These are phyloP conservation scores for Peribatodes rhomboidaria DNA, from an alignment of 2,888 invertebrate genomes.

Conservation along the genomic window DNA sequence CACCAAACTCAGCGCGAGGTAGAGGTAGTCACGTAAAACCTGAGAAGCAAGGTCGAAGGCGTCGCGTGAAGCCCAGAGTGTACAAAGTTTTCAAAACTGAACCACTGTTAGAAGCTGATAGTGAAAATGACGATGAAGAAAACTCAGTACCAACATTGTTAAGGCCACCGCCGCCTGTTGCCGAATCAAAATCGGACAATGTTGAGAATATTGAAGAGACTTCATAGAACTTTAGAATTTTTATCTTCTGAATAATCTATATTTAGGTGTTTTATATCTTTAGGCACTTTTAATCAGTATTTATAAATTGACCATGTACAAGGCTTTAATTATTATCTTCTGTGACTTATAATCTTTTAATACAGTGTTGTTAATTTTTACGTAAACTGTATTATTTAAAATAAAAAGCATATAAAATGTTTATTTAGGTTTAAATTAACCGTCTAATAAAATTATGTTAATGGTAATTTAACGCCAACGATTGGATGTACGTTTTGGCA, in stretches of 20 bases:
- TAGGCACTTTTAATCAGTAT: constrained; percentile 11
- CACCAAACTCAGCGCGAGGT: constrained; percentile 62
- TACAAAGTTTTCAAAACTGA: constrained; percentile 70
- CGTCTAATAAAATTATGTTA: not conserved
- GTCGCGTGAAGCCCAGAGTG: constrained; percentile 68
- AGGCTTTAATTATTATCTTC: constrained; percentile 15
- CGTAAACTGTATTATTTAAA: too few species aligned
- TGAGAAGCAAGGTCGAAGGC: constrained; percentile 67
- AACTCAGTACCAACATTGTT: constrained; percentile 63
- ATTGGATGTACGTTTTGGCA: constrained; percentile 42
- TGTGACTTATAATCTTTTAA: not conserved
- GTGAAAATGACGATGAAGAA: constrained; percentile 59
- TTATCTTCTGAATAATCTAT: not conserved
- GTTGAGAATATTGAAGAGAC: constrained; percentile 35
- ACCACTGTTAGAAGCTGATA: constrained; percentile 71
- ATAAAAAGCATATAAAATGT: too few species aligned
- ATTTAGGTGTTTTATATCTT: not conserved
- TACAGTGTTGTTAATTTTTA: not conserved
- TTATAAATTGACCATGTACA: constrained; percentile 24
- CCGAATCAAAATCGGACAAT: constrained; percentile 64
- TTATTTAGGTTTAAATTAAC: not conserved
- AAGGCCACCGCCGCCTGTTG: constrained; percentile 65
- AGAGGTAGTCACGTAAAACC: constrained; percentile 59
- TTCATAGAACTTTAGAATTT: constrained; percentile 16
- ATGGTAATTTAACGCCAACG: constrained; percentile 27